A percentile compares a stretch with the other conserved stretches of the same genome.
Evolutionary conservation across 1,140 invertebrate genomes (phyloP).

Genomic region (Chlorops oryzae): DNA sequence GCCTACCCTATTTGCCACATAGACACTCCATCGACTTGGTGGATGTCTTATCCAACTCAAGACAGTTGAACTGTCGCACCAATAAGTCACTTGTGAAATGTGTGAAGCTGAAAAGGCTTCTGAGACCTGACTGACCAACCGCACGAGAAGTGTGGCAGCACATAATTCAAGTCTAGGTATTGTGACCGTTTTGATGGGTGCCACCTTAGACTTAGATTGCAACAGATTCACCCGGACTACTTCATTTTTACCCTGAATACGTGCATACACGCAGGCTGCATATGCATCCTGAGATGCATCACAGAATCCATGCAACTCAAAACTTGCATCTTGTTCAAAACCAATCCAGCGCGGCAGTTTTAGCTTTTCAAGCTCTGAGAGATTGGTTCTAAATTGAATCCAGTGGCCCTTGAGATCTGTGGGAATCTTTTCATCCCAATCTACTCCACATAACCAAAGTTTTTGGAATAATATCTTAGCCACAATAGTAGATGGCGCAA

Average conservation of each 20-base stretch:
- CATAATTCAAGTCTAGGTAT: slow-evolving; percentile 7
- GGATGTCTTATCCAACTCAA: not conserved
- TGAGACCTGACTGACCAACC: not conserved
- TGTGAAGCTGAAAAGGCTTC: not conserved
- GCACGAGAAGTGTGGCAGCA: not conserved
- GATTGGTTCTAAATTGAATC: not conserved
- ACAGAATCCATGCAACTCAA: not conserved
- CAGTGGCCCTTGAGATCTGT: not conserved
- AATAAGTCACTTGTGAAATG: not conserved
- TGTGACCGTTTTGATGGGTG: slow-evolving; percentile 2
- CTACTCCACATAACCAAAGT: not conserved
- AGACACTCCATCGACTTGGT: not conserved
- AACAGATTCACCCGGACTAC: not conserved
- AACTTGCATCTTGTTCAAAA: not conserved
- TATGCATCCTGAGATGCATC: slow-evolving; percentile 2
- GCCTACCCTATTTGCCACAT: slow-evolving; percentile 2
- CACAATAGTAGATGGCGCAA: slow-evolving; percentile 37
- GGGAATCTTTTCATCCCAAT: slow-evolving; percentile 8
- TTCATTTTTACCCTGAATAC: not conserved
- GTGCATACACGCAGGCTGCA: not conserved
- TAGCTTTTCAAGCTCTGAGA: not conserved
- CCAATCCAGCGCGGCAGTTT: not conserved
- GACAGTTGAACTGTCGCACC: not conserved
- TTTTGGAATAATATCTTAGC: slow-evolving; percentile 46
- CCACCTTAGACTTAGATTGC: slow-evolving; percentile 4